Evolutionary conservation across 2,797 vertebrate species (phyloP).

Genomic region (Myiothlypis coronata): DNA sequence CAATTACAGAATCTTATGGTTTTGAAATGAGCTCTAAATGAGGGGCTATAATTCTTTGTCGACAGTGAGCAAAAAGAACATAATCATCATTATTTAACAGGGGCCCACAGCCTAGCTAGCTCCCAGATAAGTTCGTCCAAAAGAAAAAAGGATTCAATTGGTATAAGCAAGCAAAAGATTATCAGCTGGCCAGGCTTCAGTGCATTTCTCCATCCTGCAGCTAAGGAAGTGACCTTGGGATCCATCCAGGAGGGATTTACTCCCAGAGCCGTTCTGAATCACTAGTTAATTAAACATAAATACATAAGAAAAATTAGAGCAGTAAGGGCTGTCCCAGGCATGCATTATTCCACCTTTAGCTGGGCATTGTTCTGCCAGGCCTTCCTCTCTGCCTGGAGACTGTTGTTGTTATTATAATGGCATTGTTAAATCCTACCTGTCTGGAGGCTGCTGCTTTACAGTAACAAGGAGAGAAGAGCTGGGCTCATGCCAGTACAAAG

Average conservation of each 20-base stretch:
- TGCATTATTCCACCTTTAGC: background rate
- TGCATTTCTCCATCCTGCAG: background rate
- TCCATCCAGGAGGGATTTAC: constrained; percentile 1
- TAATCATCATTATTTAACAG: constrained; percentile 64
- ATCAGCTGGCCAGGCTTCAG: constrained; percentile 12
- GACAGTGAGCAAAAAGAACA: constrained; percentile 60
- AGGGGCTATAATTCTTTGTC: constrained; percentile 63
- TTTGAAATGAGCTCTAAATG: constrained; percentile 67
- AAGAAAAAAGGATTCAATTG: constrained; percentile 34
- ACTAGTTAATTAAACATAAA: constrained; percentile 35
- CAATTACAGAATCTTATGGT: constrained; percentile 68
- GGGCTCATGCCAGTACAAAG: background rate
- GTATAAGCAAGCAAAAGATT: constrained; percentile 14
- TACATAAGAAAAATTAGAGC: background rate
- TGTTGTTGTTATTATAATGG: background rate
- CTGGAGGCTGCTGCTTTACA: background rate
- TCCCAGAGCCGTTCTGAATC: background rate
- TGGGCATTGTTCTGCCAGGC: background rate
- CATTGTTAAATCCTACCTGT: background rate
- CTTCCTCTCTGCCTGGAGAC: background rate
- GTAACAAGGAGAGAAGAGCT: background rate
- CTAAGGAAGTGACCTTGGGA: constrained; percentile 37
- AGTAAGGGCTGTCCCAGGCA: background rate
- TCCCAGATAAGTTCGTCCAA: constrained; percentile 14
- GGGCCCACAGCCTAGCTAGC: constrained; percentile 28